Evolutionary conservation across 1,140 invertebrate genomes (phyloP), one percentile per base, ranked within the genome.

Genomic region (Polyergus mexicanus): DNA sequence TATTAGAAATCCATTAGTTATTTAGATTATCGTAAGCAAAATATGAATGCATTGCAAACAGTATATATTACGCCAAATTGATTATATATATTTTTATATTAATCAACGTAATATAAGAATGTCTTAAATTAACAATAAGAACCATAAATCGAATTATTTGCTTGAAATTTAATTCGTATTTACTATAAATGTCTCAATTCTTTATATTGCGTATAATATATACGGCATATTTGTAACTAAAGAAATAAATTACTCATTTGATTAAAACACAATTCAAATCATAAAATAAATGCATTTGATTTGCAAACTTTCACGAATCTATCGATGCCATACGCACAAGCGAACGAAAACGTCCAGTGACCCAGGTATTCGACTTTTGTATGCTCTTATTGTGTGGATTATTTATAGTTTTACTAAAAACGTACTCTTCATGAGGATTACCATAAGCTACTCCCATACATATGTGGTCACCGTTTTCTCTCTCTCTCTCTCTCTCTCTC

Each of bases 391-490:
- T 90, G 89, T 86, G 38, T 7, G 68, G 89, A 90, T 90, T 90
- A 90, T 90, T 90, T 90, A 90, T 90, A 90, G 89, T 90, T 88
- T 90, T 83, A 90, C 89, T 90, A 88, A 90, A 87, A 90, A 90
- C 74, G 84, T 90, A 90, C 89, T 83, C 54, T 86, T 88, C 86
- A 65, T 63, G 28, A 85, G 77, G 77, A 90, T 90, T 80, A 90
- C 88, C 89, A 85, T 90, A 81, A 75, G 83, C 71, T 87, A 38
- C 74, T 87, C 85, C 80, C 75, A 85, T 90, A 72, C 77, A 69
- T 51, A 5, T 66, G 81, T 80, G 86, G 83, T 65, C 66, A 86
- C 22, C 60, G 60, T 22, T 51, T 16, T 51, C 47, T 51, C 44
- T 47, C 13, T 44, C 41, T 44, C 41, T 44, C 41, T 44, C 41